These are phyloP conservation scores for Anser cygnoides DNA, from an alignment of 2,113 vertebrate genomes.

Conservation along the genomic window DNA sequence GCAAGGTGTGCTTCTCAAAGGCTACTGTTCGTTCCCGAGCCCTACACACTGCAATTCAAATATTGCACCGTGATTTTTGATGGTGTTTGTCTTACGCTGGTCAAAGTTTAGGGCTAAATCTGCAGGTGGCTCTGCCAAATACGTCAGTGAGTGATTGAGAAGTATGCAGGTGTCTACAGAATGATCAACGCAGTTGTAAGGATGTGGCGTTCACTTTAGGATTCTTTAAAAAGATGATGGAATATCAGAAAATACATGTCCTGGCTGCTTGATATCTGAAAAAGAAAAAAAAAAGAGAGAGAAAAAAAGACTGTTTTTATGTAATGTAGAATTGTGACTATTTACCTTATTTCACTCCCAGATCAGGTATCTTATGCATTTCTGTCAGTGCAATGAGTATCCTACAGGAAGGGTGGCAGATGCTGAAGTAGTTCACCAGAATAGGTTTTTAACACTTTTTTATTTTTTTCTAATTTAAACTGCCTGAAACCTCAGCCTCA, in stretches of 20 bases:
- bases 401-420: neutral
- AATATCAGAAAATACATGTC: neutral
- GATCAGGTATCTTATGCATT: neutral
- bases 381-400: neutral
- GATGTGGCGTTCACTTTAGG: neutral
- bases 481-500: neutral
- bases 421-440: neutral
- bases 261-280: neutral
- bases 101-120: neutral
- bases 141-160: neutral
- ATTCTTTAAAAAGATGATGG: neutral
- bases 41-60: neutral
- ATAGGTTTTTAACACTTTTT: neutral
- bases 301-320: neutral
- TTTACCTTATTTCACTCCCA: neutral
- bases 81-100: neutral
- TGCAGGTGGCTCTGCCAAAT: neutral
- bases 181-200: neutral
- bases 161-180: neutral
- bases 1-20: neutral
- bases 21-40: fast-evolving
- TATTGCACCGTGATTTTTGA: fast-evolving
- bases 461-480: neutral
- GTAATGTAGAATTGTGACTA: neutral
- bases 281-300: neutral